Evolutionary conservation across 2,113 vertebrate genomes (phyloP), one percentile per base, ranked within the genome.

Genomic region (Saimiri boliviensis): DNA sequence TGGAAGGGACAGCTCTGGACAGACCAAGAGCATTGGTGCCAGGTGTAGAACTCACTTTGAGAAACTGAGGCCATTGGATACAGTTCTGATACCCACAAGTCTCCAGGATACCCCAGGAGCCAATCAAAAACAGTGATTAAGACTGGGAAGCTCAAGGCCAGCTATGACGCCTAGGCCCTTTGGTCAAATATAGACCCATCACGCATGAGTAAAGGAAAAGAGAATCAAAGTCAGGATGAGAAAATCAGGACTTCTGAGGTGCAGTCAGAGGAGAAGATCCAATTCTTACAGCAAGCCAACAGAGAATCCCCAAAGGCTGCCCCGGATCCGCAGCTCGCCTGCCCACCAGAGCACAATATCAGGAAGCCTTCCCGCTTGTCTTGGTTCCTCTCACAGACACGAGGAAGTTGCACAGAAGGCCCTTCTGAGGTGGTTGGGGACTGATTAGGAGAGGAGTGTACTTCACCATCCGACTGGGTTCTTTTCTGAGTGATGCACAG

Each of bases 141-240:
- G 6, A 45, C 7, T 5, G 27, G 37, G 52, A 76, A 49, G 8
- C 2, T 1, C 32, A 9, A 35, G 47, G 84, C 13, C 10, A 88
- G 7, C 20, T 9, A 1, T 7, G 32, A 30, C 8, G 14, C 21
- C 14, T 2, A 19, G 40, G 30, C 12, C 8, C 1, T 11, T 11
- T 30, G 30, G n/a, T n/a, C 10, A 1, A 23, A 68, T 8, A 32
- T 0, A 7, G 30, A 23, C 63, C 42, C 0, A 8, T 87, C 3
- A 1, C 6, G 21, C 32, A n/a, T 1, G 19, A 37, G 45, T 19
- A 3, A 70, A 79, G 27, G 25, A 12, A 95, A 71, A 47, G 40
- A n/a, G 58, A 37, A 23, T 1, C 2, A 23, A 70, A 45, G 30
- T 49, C 49, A 45, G 5, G 54, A 12, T 25, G 66, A 40, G 40